Percentiles rank a stretch among this genome's conserved stretches.
Evolutionary conservation across 2,797 vertebrate species (phyloP).

Genomic region (Coreius guichenoti): DNA sequence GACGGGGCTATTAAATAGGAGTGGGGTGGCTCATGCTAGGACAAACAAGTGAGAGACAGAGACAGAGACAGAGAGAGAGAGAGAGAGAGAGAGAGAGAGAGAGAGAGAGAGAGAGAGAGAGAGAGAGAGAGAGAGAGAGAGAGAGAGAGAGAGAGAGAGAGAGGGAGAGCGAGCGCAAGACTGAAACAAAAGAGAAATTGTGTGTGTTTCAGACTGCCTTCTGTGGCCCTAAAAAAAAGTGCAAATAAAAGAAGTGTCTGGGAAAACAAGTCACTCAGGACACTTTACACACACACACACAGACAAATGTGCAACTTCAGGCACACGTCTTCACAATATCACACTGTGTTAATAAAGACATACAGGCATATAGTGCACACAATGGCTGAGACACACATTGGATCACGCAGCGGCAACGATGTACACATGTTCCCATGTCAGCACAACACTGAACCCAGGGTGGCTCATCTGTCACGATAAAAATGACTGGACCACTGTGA

Average conservation of each 20-base stretch:
- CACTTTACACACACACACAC: constrained; percentile 14
- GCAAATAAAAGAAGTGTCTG: constrained; percentile 44
- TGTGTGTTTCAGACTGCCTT: constrained; percentile 49
- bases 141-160: not conserved
- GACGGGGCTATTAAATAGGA: constrained; percentile 70
- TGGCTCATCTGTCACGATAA: constrained; percentile 77
- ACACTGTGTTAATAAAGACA: constrained; percentile 52
- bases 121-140: constrained; percentile 27
- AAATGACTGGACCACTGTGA: constrained; percentile 66
- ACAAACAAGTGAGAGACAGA: constrained; percentile 33
- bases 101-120: not conserved
- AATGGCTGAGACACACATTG: constrained; percentile 32
- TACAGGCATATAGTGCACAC: constrained; percentile 47
- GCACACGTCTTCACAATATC: constrained; percentile 29
- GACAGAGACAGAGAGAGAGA: constrained; percentile 6
- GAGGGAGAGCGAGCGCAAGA: constrained; percentile 40
- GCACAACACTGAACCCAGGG: constrained; percentile 66
- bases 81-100: constrained; percentile 30
- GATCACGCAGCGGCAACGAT: constrained; percentile 65
- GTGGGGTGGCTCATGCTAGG: constrained; percentile 63
- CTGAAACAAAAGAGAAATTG: constrained; percentile 60
- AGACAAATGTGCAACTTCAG: constrained; percentile 8
- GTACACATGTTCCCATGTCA: constrained; percentile 67
- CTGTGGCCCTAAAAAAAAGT: constrained; percentile 14
- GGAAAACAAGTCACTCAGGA: constrained; percentile 46